Conservation (phyloP, 1,140 invertebrate species). For the Tetragnatha versicolor region DNA sequence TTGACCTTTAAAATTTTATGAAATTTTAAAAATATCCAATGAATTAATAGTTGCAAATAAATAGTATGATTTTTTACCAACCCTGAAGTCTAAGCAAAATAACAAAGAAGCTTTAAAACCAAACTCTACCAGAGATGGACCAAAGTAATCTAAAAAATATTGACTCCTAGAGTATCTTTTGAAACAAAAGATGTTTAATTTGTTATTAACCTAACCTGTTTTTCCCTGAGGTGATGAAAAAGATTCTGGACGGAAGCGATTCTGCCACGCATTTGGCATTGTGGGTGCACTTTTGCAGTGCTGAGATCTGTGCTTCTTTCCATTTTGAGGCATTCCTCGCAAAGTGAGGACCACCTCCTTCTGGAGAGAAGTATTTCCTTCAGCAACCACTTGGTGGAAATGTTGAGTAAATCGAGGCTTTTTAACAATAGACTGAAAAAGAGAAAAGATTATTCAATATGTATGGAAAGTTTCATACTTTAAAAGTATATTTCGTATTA, state of each 20-base stretch:
- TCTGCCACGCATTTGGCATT: constrained; percentile 44
- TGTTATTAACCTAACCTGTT: constrained; percentile 22
- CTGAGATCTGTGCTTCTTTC: background rate
- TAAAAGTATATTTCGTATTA: no score
- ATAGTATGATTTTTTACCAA: no score
- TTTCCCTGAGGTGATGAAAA: constrained; percentile 28
- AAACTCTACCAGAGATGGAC: no score
- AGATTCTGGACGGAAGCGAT: constrained; percentile 34
- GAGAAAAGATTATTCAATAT: background rate
- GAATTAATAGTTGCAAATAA: no score
- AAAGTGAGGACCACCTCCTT: constrained; percentile 43
- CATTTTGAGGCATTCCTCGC: background rate
- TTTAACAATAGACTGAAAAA: constrained; percentile 47
- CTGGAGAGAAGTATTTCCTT: constrained; percentile 44
- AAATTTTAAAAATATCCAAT: no score
- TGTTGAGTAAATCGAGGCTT: constrained; percentile 53
- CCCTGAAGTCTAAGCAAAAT: no score
- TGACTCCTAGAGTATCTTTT: no score
- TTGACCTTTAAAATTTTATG: no score
- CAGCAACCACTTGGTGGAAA: constrained; percentile 45
- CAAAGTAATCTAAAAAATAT: no score
- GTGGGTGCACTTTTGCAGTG: constrained; percentile 42
- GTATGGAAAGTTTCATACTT: no score
- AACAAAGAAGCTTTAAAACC: no score
- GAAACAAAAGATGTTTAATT: no score